These are phyloP conservation scores for Galendromus occidentalis DNA, from an alignment of 1,140 invertebrate species.

Conservation along the genomic window DNA sequence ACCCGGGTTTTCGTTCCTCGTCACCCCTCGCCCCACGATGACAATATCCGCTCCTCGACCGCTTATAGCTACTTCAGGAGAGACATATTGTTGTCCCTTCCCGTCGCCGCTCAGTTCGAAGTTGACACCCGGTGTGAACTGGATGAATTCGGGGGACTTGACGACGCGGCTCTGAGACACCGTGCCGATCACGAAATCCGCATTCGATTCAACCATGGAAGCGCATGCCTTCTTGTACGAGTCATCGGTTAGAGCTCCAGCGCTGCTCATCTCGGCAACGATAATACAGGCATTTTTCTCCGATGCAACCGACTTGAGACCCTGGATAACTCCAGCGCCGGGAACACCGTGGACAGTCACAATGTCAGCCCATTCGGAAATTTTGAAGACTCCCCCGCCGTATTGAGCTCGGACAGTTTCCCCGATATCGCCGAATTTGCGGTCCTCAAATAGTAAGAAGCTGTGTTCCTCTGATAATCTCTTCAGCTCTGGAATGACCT, in stretches of 20 bases:
- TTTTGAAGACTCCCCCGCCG: constrained; percentile 47
- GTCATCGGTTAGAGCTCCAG: constrained; percentile 49
- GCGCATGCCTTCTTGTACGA: constrained; percentile 40
- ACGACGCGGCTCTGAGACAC: constrained; percentile 53
- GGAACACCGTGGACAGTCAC: constrained; percentile 69
- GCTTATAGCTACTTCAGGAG: constrained; percentile 52
- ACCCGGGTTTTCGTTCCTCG: constrained; percentile 41
- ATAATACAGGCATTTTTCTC: constrained; percentile 21
- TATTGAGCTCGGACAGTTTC: constrained; percentile 70
- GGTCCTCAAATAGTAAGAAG: constrained; percentile 85
- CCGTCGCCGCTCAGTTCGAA: constrained; percentile 26
- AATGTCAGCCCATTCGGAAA: constrained; percentile 68
- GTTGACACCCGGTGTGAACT: constrained; percentile 34
- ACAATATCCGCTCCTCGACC: constrained; percentile 67
- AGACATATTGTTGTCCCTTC: constrained; percentile 55
- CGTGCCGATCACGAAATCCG: constrained; percentile 55
- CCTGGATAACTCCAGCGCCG: constrained; percentile 57
- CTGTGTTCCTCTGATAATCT: constrained; percentile 48
- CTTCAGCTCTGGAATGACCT: constrained; percentile 41
- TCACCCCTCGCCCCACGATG: constrained; percentile 81
- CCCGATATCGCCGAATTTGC: constrained; percentile 93
- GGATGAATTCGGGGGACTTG: constrained; percentile 27
- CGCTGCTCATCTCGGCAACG: constrained; percentile 53
- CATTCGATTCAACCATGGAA: constrained; percentile 41
- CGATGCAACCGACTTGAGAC: constrained; percentile 35